A percentile compares a stretch with the other conserved stretches of the same genome.
Conservation (phyloP, 2,113 vertebrate species). For the Rhegmatorhina hoffmannsi region DNA sequence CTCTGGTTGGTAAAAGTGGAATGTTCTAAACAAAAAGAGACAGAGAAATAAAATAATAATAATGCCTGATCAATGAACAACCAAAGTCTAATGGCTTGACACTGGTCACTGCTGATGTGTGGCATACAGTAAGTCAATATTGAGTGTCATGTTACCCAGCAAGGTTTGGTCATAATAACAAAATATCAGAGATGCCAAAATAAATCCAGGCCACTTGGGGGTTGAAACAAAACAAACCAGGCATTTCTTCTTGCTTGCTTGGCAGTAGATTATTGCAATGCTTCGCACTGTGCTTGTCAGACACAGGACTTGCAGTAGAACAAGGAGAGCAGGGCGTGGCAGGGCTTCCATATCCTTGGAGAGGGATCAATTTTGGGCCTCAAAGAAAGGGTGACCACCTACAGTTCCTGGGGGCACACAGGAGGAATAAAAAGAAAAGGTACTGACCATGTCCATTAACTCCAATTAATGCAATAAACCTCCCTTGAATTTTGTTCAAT, state of each 20-base stretch:
- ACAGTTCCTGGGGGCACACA: not conserved
- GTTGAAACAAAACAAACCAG: not conserved
- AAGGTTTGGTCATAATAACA: not conserved
- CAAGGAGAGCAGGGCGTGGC: not conserved
- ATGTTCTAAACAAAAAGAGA: not conserved
- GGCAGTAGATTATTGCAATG: not conserved
- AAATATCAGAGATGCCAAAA: conserved; percentile 1
- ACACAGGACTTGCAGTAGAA: not conserved
- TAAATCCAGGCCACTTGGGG: not conserved
- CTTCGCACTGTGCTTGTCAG: not conserved
- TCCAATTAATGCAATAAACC: not conserved
- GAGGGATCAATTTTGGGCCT: not conserved
- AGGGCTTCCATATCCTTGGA: not conserved
- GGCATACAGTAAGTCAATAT: not conserved
- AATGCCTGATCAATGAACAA: not conserved
- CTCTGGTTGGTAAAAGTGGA: not conserved
- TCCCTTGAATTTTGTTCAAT: not conserved
- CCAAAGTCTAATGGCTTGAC: not conserved
- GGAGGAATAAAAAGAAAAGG: not conserved
- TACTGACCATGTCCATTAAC: not conserved
- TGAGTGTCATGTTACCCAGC: not conserved
- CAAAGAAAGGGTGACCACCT: not conserved
- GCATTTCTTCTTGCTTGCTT: not conserved
- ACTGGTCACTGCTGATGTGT: not conserved
- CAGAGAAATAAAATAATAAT: not conserved